phyloP scores from a whole-genome alignment of 2,113 vertebrate genomes.

The Rhinogobius similis region DNA sequence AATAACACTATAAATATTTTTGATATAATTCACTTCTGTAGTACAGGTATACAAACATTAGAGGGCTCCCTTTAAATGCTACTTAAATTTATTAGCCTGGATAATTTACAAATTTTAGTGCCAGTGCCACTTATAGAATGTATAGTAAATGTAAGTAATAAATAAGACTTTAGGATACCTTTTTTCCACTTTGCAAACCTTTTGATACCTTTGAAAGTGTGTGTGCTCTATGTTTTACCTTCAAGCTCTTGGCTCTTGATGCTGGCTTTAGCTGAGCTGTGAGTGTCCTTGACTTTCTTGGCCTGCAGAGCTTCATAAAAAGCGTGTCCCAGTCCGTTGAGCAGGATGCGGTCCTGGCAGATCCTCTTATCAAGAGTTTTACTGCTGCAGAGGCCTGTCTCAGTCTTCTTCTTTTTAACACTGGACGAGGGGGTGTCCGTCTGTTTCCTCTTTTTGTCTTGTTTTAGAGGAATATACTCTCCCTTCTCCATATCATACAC shows the following conservation, averaged over 20 bases:
- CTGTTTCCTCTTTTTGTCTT: slow-evolving; percentile 90
- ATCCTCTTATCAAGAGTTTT: slow-evolving; percentile 51
- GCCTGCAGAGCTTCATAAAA: slow-evolving; percentile 70
- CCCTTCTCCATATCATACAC: slow-evolving; percentile 86
- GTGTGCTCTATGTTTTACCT: slow-evolving; percentile 43
- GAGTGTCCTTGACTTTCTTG: slow-evolving; percentile 51
- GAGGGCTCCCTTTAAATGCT: slow-evolving; percentile 56
- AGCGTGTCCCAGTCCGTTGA: slow-evolving; percentile 70
- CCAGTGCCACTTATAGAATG: neutral
- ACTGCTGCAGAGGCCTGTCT: slow-evolving; percentile 28
- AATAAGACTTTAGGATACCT: neutral
- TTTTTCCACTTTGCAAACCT: neutral
- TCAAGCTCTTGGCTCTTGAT: slow-evolving; percentile 42
- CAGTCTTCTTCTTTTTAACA: slow-evolving; percentile 68
- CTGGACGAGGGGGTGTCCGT: slow-evolving; percentile 67
- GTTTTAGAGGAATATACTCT: slow-evolving; percentile 84
- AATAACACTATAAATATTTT: neutral
- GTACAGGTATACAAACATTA: slow-evolving; percentile 44
- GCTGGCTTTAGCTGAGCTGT: slow-evolving; percentile 33
- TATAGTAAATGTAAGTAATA: neutral
- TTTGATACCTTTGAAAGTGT: neutral
- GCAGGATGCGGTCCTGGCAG: slow-evolving; percentile 62
- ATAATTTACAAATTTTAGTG: neutral
- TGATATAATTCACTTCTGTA: slow-evolving; percentile 24
- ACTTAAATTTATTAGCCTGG: neutral